phyloP scores from a whole-genome alignment of 2,113 vertebrate species.

The Dicaeum eximium region DNA sequence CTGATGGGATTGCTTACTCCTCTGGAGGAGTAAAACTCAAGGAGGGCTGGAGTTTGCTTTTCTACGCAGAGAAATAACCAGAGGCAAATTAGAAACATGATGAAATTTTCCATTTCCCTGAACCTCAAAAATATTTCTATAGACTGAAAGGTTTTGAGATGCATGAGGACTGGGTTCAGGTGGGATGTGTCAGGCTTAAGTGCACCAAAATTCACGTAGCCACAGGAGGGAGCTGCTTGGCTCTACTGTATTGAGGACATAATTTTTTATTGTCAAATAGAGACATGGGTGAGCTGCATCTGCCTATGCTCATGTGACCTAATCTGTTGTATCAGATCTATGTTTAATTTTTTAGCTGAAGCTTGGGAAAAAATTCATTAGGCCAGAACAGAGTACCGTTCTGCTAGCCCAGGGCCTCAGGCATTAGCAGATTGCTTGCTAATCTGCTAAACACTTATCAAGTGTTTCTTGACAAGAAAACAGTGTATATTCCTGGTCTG shows the following conservation, averaged over 20 bases:
- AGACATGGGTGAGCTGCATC: neutral
- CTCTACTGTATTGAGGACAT: neutral
- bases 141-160: neutral
- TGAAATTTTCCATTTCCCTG: neutral
- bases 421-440: neutral
- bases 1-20: neutral
- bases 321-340: neutral
- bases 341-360: neutral
- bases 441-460: neutral
- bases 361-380: neutral
- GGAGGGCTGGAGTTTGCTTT: neutral
- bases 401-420: neutral
- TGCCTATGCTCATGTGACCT: neutral
- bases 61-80: neutral
- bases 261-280: neutral
- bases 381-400: neutral
- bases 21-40: neutral
- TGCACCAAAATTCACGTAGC: neutral
- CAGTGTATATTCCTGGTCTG: neutral
- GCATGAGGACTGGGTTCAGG: neutral
- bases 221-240: neutral
- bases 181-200: neutral
- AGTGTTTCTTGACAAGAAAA: neutral
- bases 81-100: neutral
- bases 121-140: neutral